These are phyloP conservation scores for Oreochromis mossambicus DNA, from an alignment of 2,797 vertebrate genomes.

Conservation along the genomic window DNA sequence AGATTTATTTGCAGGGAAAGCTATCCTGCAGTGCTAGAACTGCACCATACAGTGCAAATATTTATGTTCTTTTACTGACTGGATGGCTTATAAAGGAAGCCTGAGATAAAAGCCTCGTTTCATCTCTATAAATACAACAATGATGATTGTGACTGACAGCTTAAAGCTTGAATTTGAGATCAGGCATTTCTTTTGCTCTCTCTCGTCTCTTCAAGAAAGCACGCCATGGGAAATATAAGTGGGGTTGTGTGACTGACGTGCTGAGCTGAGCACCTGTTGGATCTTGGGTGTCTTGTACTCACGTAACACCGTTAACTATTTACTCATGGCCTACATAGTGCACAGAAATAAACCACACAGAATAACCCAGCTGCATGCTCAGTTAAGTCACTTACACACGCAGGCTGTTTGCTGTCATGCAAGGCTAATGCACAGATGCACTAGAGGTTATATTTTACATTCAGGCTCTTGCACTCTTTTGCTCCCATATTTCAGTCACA, in stretches of 20 bases:
- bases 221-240: not conserved
- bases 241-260: not conserved
- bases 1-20: not conserved
- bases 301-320: slow-evolving; percentile 55
- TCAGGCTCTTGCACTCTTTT: not conserved
- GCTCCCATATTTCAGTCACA: not conserved
- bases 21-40: not conserved
- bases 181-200: not conserved
- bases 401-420: not conserved
- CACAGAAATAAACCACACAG: slow-evolving; percentile 40
- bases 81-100: not conserved
- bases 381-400: not conserved
- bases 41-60: not conserved
- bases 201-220: not conserved
- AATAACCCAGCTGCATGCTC: not conserved
- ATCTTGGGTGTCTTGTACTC: slow-evolving; percentile 23
- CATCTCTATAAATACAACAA: not conserved
- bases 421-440: not conserved
- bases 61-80: not conserved
- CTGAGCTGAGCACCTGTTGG: slow-evolving; percentile 46
- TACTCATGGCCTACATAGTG: slow-evolving; percentile 54
- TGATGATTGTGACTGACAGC: not conserved
- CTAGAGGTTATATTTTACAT: not conserved
- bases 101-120: not conserved
- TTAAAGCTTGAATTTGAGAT: not conserved